These are phyloP conservation scores for Rhynchotus rufescens DNA, from an alignment of 2,797 vertebrate genomes.

Conservation along the genomic window DNA sequence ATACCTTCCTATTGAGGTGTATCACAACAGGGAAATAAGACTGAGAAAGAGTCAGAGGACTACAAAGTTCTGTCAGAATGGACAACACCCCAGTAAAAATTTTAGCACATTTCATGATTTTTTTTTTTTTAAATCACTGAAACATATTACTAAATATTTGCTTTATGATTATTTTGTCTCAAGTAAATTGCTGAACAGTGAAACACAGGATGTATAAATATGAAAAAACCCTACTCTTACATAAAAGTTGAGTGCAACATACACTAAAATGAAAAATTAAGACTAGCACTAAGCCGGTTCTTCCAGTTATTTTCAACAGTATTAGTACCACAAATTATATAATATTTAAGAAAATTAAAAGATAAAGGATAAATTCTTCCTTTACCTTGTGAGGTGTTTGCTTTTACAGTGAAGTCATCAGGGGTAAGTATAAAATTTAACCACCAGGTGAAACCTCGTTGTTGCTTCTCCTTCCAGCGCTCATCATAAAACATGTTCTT, in stretches of 20 bases:
- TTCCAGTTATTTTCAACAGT: neutral
- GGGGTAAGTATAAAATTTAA: slow-evolving; percentile 96
- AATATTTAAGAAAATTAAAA: neutral
- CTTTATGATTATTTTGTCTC: neutral
- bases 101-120: neutral
- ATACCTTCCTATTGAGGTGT: neutral
- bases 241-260: neutral
- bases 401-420: slow-evolving; percentile 92
- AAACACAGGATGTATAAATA: neutral
- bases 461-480: slow-evolving; percentile 96
- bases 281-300: neutral
- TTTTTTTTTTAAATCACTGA: neutral
- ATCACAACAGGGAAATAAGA: neutral
- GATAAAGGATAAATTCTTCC: neutral
- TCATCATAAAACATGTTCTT: slow-evolving; percentile 98
- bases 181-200: neutral
- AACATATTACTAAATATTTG: neutral
- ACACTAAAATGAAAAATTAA: neutral
- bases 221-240: neutral
- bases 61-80: neutral
- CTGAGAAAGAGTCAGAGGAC: neutral
- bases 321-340: neutral
- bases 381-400: slow-evolving; percentile 87
- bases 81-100: neutral
- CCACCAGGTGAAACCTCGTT: slow-evolving; percentile 95